phyloP scores from a whole-genome alignment of 1,140 invertebrate species.

The Seison nebaliae region DNA sequence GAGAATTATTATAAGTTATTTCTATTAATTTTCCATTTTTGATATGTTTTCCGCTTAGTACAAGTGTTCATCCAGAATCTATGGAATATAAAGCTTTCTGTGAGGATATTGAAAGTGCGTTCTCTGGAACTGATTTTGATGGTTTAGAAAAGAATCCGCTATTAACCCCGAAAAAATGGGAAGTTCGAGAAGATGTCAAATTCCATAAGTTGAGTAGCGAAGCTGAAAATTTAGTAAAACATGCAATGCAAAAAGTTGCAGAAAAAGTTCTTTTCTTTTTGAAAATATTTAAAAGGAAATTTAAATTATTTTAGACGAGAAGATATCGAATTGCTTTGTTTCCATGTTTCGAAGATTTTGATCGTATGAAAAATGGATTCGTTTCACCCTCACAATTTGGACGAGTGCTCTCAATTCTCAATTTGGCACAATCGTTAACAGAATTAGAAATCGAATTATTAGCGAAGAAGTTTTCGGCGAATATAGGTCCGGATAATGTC shows the following conservation, averaged over 20 bases:
- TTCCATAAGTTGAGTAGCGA: slow-evolving; percentile 18
- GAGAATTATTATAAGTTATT: not conserved
- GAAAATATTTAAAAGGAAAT: not conserved
- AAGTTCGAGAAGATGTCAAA: slow-evolving; percentile 19
- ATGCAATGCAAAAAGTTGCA: slow-evolving; percentile 20
- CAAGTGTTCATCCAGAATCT: slow-evolving; percentile 18
- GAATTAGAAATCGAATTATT: slow-evolving; percentile 20
- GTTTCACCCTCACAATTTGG: slow-evolving; percentile 25
- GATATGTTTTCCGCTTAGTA: slow-evolving; percentile 17
- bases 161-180: slow-evolving; percentile 19
- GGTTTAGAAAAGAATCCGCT: slow-evolving; percentile 24
- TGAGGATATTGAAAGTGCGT: slow-evolving; percentile 25
- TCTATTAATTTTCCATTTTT: slow-evolving; percentile 5
- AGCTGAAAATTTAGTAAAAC: slow-evolving; percentile 14
- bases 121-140: slow-evolving; percentile 25
- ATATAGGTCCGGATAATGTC: no score
- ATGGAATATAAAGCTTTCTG: slow-evolving; percentile 24
- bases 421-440: slow-evolving; percentile 19
- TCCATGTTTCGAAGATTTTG: slow-evolving; percentile 28
- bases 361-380: slow-evolving; percentile 23
- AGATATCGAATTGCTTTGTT: slow-evolving; percentile 24
- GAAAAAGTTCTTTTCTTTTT: slow-evolving; percentile 18
- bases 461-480: slow-evolving; percentile 21
- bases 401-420: slow-evolving; percentile 23
- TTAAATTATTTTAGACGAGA: slow-evolving; percentile 12